These are phyloP conservation scores for Pionites leucogaster DNA, from an alignment of 2,113 vertebrate species.

Conservation along the genomic window DNA sequence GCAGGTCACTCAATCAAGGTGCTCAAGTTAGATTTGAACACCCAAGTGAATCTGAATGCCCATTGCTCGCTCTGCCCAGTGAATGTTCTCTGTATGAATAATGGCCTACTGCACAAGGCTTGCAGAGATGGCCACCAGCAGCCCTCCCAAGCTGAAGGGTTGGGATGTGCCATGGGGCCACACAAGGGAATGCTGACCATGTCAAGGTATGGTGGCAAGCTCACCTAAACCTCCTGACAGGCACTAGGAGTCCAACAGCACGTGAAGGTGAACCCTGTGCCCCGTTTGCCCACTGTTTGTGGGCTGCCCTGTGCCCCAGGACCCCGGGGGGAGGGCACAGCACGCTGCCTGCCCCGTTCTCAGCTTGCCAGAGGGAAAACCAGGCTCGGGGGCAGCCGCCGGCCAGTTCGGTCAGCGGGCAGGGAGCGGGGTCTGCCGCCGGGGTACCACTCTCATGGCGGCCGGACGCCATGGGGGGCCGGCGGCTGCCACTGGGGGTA, in stretches of 20 bases:
- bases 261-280: background rate
- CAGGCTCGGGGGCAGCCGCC: background rate
- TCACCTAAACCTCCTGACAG: background rate
- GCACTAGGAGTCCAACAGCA: accelerated
- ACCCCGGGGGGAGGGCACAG: background rate
- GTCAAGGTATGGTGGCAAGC: accelerated
- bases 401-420: background rate
- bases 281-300: accelerated
- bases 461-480: background rate
- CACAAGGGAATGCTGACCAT: accelerated
- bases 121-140: accelerated
- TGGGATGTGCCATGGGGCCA: accelerated
- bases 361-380: background rate
- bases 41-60: background rate
- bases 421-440: background rate
- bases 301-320: background rate
- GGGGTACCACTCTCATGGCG: background rate
- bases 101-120: accelerated
- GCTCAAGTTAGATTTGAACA: background rate
- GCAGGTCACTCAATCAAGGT: background rate
- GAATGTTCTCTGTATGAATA: background rate
- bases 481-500: background rate
- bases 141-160: no score
- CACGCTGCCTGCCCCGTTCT: background rate
- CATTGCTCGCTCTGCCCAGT: background rate